Evolutionary conservation across 2,888 invertebrate genomes (phyloP), one percentile per base, ranked within the genome.

Genomic region (Nemapogon koenigi): DNA sequence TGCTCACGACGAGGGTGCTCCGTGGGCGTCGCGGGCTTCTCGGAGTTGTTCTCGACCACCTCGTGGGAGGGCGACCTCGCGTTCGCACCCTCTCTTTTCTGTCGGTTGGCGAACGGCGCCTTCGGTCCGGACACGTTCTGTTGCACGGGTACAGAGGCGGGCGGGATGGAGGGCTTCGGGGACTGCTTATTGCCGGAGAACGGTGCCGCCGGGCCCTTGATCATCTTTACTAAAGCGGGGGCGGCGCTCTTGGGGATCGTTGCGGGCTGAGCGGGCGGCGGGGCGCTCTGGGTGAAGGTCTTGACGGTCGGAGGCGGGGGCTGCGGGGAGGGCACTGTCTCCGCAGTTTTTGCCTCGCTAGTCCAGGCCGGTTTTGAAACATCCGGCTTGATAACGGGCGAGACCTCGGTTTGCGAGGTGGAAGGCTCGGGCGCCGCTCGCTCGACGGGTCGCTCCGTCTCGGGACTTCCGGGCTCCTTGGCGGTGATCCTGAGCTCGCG

Each of bases 61-160:
- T 73, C 76, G 40, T 50, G 65, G 1, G 70, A 65, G 2, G 75
- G 75, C 0, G 76, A 70, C 16, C 75, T 62, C 42, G 69, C 69
- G 1, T 61, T 42, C 2, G 62, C 53, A 2, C 68, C 70, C 11
- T 78, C 72, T 14, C 73, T 67, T 47, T 73, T 79, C 44, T 78
- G 81, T 40, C 76, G 57, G 47, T 72, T 73, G 1, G 69, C 70
- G 43, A 80, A 78, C 1, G 80, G 76, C 4, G 78, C 61, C 48
- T 78, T 79, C 0, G 76, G 65, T 1, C 73, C 65, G 1, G 75
- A 62, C 0, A 59, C 73, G 2, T 69, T 66, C 46, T 76, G 81
- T 43, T 71, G 79, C 41, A 58, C 71, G 1, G 76, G 70, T 1
- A 78, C 68, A 2, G 65, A 62, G 41, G 82, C 60, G 52, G 72